phyloP scores from a whole-genome alignment of 2,797 vertebrate species.

The Alectoris magna region DNA sequence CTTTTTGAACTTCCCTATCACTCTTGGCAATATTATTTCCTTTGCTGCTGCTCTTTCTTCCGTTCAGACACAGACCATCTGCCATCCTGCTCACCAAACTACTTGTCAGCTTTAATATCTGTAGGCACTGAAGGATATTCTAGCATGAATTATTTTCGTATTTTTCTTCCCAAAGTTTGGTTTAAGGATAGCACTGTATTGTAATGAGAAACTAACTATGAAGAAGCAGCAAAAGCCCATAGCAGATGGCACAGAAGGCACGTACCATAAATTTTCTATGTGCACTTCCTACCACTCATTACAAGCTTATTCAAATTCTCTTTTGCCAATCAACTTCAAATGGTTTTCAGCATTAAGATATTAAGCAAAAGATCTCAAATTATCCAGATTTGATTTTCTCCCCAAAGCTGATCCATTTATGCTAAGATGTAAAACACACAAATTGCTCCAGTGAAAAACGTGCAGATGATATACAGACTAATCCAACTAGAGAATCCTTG shows the following conservation, averaged over 20 bases:
- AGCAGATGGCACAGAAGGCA: background rate
- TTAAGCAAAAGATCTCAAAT: background rate
- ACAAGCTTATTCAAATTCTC: background rate
- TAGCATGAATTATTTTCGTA: background rate
- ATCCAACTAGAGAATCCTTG: background rate
- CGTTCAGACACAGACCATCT: background rate
- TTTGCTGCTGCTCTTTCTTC: conserved; percentile 8
- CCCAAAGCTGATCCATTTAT: background rate
- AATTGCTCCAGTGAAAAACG: background rate
- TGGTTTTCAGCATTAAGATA: background rate
- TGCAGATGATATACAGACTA: background rate
- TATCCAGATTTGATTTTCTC: fast-evolving
- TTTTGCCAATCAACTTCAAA: background rate
- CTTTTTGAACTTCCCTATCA: conserved; percentile 10
- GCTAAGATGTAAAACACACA: background rate
- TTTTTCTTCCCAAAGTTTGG: background rate
- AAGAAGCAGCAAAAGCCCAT: background rate
- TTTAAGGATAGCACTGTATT: background rate
- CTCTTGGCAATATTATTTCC: background rate
- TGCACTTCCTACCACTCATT: background rate
- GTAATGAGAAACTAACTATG: background rate
- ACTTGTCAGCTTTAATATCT: background rate
- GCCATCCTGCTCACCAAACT: conserved; percentile 16
- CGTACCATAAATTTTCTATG: background rate
- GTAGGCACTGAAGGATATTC: background rate